Percentiles rank a stretch among this genome's conserved stretches.
Evolutionary conservation across 2,797 vertebrate species (phyloP).

Genomic region (Kryptopterus vitreolus): DNA sequence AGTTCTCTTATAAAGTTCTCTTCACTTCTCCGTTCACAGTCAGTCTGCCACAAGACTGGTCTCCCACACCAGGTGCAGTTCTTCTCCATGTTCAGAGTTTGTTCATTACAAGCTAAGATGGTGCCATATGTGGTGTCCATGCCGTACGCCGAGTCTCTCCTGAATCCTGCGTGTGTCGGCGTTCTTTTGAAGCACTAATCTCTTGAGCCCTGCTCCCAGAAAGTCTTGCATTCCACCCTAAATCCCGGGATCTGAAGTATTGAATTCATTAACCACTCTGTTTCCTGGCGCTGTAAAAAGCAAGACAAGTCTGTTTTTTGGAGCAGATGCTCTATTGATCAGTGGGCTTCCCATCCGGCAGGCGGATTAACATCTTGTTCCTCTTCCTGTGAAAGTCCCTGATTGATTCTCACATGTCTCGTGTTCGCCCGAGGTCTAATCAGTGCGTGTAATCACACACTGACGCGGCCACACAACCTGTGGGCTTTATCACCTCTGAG

Average conservation of each 20-base stretch:
- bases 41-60: background rate
- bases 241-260: slow-evolving; percentile 11
- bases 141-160: background rate
- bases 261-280: slow-evolving; percentile 27
- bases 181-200: slow-evolving; percentile 16
- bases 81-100: slow-evolving; percentile 4
- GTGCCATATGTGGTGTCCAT: background rate
- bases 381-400: slow-evolving; percentile 39
- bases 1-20: background rate
- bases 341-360: slow-evolving; percentile 12
- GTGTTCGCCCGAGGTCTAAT: background rate
- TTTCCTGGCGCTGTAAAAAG: slow-evolving; percentile 27
- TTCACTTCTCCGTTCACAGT: background rate
- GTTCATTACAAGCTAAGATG: background rate
- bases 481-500: background rate
- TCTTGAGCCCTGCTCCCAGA: background rate
- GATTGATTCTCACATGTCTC: slow-evolving; percentile 36
- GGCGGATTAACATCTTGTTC: slow-evolving; percentile 43
- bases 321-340: slow-evolving; percentile 48
- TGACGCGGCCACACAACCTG: background rate
- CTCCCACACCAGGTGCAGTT: background rate
- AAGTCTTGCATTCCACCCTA: background rate
- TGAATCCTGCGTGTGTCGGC: background rate
- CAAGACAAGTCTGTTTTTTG: slow-evolving; percentile 10
- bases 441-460: slow-evolving; percentile 4